Base-by-base conservation (phyloP, 2,888 invertebrate genomes). In the Miltochrista miniata region DNA sequence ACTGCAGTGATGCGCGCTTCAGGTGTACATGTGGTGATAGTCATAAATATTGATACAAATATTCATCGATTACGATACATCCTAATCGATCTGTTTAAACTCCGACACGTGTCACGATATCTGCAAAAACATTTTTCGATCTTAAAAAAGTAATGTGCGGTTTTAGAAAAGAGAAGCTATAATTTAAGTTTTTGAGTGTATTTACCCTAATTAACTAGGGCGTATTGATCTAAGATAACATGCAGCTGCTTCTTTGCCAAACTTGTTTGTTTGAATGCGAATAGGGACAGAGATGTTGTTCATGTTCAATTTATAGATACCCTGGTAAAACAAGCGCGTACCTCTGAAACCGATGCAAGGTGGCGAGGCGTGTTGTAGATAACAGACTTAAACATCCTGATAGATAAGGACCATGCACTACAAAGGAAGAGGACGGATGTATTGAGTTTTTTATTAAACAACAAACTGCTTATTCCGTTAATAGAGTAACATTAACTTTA, bases 281-380 rank as follows among this genome's bases (percentile, higher is more conserved):
- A 86, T 70, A 64, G 70, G 75, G 70, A 86, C 84, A 87, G 81
- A 76, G 83, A 77, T 77, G 77, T 81, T 68, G 74, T 79, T 85
- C 81, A 83, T 78, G 65, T 70, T 76, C 83, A 84, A 85, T 86
- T 86, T 85, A 88, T 84, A 79, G 81, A 79, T 77, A 75, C 68
- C 70, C 62, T 70, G 74, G 72, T 77, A 72, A 75, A 81, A 81
- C 57, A 60, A 69, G 76, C 72, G 74, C 59, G 66, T 72, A 76
- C 80, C 77, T 70, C 81, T 72, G 79, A 70, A 70, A 64, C 64
- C 56, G 60, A 63, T 67, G 83, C 87, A 88, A 88, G 90, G 90
- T 88, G 89, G 81, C 66, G 65, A 79, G 80, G 86, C 89, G 88
- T 85, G 90, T 85, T 88, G 88, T 76, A 83, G 90, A 90, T 90